Evolutionary conservation across 2,113 vertebrate genomes (phyloP), one percentile per base, ranked within the genome.

Genomic region (Heterocephalus glaber): DNA sequence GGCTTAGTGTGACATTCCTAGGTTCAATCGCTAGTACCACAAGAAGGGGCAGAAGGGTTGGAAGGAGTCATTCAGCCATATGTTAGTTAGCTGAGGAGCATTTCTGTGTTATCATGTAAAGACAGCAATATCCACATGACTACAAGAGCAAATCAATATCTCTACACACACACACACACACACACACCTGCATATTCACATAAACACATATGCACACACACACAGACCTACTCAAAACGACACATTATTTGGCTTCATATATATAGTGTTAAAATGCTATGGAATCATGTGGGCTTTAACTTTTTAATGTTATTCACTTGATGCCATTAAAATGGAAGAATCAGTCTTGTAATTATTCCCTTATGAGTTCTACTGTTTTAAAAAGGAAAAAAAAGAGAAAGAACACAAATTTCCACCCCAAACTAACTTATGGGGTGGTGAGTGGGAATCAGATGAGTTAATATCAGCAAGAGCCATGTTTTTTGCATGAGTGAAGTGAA

Each of bases 341-440:
- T 98, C 95, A 97, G 95, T 96, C 94, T 97, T 86, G 72, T 97
- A 98, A 98, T 98, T 98, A 97, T 90, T 98, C 98, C 97, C 96
- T 96, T 86, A 85, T 95, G 97, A 95, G 33, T 91, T 96, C 90
- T 96, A 70, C 95, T 96, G 3, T 96, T 76, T 47, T 76, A 76
- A n/a, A n/a, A n/a, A n/a, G n/a, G n/a, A 28, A 95, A 82, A 96
- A 95, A 22, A 96, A 94, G 83, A 85, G 33, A 19, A 96, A 92
- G 65, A 83, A n/a, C 83, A 92, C 93, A 97, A 80, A 93, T 94
- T 98, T 98, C 95, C 98, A 85, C 94, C 95, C 93, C 97, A 97
- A 87, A 97, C 12, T 93, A 84, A 96, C 95, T 94, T 96, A 92
- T 89, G 93, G 80, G 30, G 77, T n/a, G 80, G 56, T 86, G 94